Evolutionary conservation across 1,140 invertebrate genomes (phyloP).

Genomic region (Helicoverpa armigera): DNA sequence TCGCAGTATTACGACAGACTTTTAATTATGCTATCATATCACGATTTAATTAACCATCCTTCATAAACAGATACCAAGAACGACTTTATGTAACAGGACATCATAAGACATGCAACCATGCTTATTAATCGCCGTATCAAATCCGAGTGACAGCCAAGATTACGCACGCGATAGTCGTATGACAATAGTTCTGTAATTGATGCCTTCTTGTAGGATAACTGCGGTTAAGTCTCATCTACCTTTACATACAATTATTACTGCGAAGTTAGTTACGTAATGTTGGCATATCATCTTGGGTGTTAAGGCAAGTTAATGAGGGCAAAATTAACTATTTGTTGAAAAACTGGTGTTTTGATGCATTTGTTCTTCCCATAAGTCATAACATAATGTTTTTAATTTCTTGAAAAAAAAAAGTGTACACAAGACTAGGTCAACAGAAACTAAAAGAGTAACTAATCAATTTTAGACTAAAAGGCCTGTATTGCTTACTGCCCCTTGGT

Average conservation of each 20-base stretch:
- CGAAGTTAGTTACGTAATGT: not conserved
- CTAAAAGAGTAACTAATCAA: no score
- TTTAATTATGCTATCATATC: no score
- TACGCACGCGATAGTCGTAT: not conserved
- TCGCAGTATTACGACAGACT: no score
- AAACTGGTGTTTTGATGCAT: not conserved
- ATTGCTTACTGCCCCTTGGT: no score
- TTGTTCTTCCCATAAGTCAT: no score
- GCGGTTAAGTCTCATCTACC: not conserved
- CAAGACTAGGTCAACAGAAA: no score
- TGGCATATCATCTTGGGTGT: not conserved
- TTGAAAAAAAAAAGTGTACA: no score
- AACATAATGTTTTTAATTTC: no score
- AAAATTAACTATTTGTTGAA: not conserved
- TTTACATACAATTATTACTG: not conserved
- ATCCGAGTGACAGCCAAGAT: not conserved
- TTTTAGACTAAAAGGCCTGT: no score
- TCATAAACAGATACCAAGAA: not conserved
- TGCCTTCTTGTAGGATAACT: no score
- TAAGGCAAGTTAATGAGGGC: not conserved
- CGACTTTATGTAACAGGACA: not conserved
- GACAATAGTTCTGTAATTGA: conserved; percentile 28
- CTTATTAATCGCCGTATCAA: not conserved
- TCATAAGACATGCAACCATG: not conserved
- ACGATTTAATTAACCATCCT: no score